Evolutionary conservation across 2,888 invertebrate species (phyloP).

Genomic region (Sisyra nigra): DNA sequence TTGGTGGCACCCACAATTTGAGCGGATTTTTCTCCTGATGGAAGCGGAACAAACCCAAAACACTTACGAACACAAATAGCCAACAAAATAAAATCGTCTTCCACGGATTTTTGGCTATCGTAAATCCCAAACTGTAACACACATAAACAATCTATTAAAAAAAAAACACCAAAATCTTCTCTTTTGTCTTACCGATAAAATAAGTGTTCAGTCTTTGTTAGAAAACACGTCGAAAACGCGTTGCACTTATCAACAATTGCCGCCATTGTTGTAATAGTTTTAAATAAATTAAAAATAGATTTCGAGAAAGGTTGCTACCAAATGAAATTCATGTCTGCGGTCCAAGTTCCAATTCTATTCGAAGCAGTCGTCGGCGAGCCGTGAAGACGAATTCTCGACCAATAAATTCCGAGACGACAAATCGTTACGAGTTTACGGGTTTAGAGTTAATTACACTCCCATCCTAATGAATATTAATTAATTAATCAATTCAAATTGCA

Average conservation of each 20-base stretch:
- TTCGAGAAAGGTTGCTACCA: no score
- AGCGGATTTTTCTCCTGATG: constrained; percentile 58
- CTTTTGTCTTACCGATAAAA: neutral
- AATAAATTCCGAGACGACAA: no score
- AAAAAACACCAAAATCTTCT: neutral
- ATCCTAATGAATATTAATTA: no score
- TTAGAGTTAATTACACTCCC: no score
- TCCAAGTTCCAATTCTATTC: no score
- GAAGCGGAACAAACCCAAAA: constrained; percentile 45
- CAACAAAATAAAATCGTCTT: constrained; percentile 39
- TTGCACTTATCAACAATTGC: neutral
- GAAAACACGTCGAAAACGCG: neutral
- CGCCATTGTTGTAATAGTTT: neutral
- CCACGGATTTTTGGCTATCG: constrained; percentile 41
- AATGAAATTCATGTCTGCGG: no score
- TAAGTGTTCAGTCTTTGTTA: neutral
- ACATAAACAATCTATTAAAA: constrained; percentile 6
- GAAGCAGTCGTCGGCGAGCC: no score
- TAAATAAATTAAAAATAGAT: no score
- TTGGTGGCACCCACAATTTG: constrained; percentile 59
- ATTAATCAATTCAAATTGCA: no score
- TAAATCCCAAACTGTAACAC: constrained; percentile 39
- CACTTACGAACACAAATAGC: constrained; percentile 36
- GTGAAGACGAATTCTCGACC: no score
- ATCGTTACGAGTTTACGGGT: no score